These are phyloP conservation scores for Taeniopygia guttata DNA, from an alignment of 2,797 vertebrate genomes.

Conservation along the genomic window DNA sequence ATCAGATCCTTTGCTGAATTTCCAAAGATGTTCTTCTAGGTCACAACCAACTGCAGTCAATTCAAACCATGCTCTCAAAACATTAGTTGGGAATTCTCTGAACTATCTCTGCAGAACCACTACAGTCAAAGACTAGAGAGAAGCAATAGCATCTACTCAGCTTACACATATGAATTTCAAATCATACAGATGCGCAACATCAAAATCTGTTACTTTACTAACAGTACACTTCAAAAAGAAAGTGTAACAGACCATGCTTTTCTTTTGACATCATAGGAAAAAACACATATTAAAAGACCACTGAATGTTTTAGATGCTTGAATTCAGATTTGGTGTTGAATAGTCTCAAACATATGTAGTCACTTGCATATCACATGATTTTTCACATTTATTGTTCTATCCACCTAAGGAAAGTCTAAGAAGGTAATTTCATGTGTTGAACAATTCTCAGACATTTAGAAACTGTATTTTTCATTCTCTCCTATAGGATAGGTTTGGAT, in stretches of 20 bases:
- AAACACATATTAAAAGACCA: background rate
- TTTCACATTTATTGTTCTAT: background rate
- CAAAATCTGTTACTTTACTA: background rate
- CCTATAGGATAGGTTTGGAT: background rate
- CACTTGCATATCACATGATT: background rate
- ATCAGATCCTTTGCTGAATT: background rate
- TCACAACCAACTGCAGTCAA: background rate
- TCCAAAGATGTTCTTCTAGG: background rate
- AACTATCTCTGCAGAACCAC: background rate
- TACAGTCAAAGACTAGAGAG: background rate
- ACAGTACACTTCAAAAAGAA: background rate
- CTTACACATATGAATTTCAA: background rate
- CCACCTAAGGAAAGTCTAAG: background rate
- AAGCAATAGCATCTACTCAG: background rate
- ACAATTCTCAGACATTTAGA: background rate
- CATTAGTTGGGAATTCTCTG: background rate
- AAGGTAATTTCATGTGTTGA: background rate
- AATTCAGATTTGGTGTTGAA: background rate
- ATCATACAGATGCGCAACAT: background rate
- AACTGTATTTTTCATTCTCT: background rate
- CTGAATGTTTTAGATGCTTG: background rate
- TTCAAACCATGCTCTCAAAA: background rate
- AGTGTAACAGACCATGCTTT: background rate
- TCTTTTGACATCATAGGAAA: background rate
- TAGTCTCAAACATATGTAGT: background rate